Conservation (phyloP, 1,140 invertebrate species). For the Triops longicaudatus region DNA sequence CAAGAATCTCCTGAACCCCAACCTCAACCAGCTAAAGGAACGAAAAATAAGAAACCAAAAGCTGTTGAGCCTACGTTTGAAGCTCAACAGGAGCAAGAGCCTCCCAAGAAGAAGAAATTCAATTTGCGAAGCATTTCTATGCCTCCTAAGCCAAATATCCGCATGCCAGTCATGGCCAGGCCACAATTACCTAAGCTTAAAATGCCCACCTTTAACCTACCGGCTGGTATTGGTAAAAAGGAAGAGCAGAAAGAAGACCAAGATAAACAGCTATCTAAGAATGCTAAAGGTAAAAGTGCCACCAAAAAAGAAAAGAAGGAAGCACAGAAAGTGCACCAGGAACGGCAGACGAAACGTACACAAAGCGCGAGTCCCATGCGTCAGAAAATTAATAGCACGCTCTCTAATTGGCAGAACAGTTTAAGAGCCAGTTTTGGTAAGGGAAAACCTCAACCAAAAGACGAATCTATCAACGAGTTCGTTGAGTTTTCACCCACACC, state of each 20-base stretch:
- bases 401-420: conserved; percentile 27
- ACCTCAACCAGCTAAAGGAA: not conserved
- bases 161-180: conserved; percentile 16
- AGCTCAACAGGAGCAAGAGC: not conserved
- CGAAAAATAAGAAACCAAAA: not conserved
- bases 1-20: not conserved
- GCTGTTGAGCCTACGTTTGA: not conserved
- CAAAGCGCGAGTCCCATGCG: conserved; percentile 27
- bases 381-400: conserved; percentile 25
- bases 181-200: not conserved
- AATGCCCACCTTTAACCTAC: not conserved
- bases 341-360: not conserved
- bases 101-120: conserved; percentile 21
- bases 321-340: not conserved
- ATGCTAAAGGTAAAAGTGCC: not conserved
- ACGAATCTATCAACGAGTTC: conserved; percentile 22
- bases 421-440: conserved; percentile 15
- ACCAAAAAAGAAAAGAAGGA: not conserved
- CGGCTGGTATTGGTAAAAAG: not conserved
- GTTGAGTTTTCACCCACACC: not conserved
- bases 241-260: not conserved
- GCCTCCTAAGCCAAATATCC: conserved; percentile 23
- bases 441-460: not conserved
- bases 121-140: conserved; percentile 23
- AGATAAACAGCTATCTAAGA: not conserved